Evolutionary conservation across 2,113 vertebrate species (phyloP), one percentile per base, ranked within the genome.

Genomic region (Heptranchias perlo): DNA sequence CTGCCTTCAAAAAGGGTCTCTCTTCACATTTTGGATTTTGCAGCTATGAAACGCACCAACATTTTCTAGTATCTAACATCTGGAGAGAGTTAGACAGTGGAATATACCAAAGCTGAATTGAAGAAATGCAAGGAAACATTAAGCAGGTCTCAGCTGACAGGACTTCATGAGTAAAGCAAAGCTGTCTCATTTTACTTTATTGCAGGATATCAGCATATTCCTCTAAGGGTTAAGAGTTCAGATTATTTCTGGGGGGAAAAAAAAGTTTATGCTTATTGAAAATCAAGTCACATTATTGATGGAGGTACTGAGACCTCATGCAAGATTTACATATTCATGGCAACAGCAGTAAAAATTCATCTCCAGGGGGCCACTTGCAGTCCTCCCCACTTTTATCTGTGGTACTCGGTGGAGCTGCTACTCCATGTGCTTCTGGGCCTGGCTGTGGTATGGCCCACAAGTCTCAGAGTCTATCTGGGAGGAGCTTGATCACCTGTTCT

Each of bases 101-200:
- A 92, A n/a, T 18, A 92, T 39, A 58, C 54, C 28, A 62, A 61
- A 92, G 13, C 54, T n/a, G 31, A 61, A 92, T 92, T 92, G 54
- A 62, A 92, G 54, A 92, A 92, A 62, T 92, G 54, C 35, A 92
- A 92, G n/a, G 54, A 61, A 61, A 92, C 89, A 92, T 61, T 92
- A 92, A 92, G 54, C 23, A 92, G 54, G 54, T 87, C 89, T 39
- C 35, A 61, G 11, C 14, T 92, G 54, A 62, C 54, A 92, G 54
- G 58, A 16, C 89, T 61, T 62, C 31, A 89, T 35, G 49, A 54
- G 52, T 13, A 89, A 89, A 54, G 47, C 52, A 52, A 61, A 92
- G 89, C 35, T 61, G 58, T n/a, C 54, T n/a, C 23, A 35, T 61
- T 92, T 61, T 28, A 92, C 6, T 92, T 58, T 16, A 92, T 39